A percentile compares a stretch with the other conserved stretches of the same genome.
Conservation (phyloP, 1,140 invertebrate species). For the Ceratina calcarata region DNA sequence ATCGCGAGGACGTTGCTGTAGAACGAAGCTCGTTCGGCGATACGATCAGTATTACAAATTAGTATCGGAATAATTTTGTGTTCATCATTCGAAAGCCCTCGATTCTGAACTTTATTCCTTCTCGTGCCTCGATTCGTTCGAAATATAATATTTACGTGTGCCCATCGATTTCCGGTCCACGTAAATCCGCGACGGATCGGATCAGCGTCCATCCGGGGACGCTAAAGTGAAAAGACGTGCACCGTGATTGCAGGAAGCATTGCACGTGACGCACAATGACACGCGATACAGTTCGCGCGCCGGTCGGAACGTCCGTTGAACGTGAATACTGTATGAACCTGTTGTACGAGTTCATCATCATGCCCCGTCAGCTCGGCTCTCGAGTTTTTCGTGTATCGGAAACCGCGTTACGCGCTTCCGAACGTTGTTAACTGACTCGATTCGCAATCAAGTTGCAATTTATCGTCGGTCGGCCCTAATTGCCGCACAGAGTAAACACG, state of each 20-base stretch:
- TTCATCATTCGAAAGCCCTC: too few relatives aligned
- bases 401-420: too few relatives aligned
- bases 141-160: not conserved
- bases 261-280: conserved; percentile 57
- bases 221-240: conserved; percentile 38
- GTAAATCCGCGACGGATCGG: conserved; percentile 43
- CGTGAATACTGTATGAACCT: conserved; percentile 29
- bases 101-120: too few relatives aligned
- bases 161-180: conserved; percentile 60
- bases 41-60: too few relatives aligned
- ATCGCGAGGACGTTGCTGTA: not conserved
- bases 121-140: not conserved
- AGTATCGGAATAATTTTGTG: too few relatives aligned
- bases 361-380: not conserved
- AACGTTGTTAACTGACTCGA: too few relatives aligned
- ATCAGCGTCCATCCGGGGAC: conserved; percentile 38
- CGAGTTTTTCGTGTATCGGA: not conserved
- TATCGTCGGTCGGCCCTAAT: too few relatives aligned
- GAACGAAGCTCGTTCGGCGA: too few relatives aligned
- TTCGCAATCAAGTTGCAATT: too few relatives aligned
- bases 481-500: too few relatives aligned
- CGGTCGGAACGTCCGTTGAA: not conserved
- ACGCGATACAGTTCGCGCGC: conserved; percentile 40
- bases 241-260: conserved; percentile 66
- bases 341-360: conserved; percentile 13